Percentiles rank a stretch among this genome's conserved stretches.
These are phyloP conservation scores for Mellilla xanthometata DNA, from an alignment of 2,888 invertebrate species.

Conservation along the genomic window DNA sequence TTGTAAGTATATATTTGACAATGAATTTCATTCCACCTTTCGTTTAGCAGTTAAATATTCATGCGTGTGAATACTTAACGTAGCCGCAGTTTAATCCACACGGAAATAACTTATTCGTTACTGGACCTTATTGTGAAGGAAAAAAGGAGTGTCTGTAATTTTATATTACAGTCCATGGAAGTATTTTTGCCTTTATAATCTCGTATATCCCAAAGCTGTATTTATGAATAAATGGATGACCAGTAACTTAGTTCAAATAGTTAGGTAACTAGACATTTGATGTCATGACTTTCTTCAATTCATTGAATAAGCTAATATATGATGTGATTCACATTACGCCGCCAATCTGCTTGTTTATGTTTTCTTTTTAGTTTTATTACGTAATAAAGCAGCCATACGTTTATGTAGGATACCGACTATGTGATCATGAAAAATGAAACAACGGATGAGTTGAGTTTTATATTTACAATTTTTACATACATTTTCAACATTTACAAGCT, in stretches of 20 bases:
- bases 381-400: constrained; percentile 33
- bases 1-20: no score
- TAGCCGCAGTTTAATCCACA: constrained; percentile 7
- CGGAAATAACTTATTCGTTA: neutral
- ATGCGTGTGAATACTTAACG: constrained; percentile 9
- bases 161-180: no score
- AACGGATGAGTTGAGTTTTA: constrained; percentile 69
- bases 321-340: constrained; percentile 20
- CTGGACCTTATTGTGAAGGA: no score
- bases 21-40: neutral
- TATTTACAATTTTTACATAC: constrained; percentile 82
- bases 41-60: neutral
- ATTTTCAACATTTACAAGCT: constrained; percentile 82
- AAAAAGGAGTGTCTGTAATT: no score
- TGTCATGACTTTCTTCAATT: no score
- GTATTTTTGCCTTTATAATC: no score
- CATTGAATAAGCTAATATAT: constrained; percentile 16
- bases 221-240: no score
- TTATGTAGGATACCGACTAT: constrained; percentile 43
- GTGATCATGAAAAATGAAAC: constrained; percentile 65
- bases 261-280: no score
- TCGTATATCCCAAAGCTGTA: no score
- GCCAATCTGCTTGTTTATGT: constrained; percentile 26
- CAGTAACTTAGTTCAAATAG: no score
- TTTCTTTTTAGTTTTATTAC: constrained; percentile 40